Evolutionary conservation across 2,113 vertebrate species (phyloP), one percentile per base, ranked within the genome.

Genomic region (Paradisaea rubra): DNA sequence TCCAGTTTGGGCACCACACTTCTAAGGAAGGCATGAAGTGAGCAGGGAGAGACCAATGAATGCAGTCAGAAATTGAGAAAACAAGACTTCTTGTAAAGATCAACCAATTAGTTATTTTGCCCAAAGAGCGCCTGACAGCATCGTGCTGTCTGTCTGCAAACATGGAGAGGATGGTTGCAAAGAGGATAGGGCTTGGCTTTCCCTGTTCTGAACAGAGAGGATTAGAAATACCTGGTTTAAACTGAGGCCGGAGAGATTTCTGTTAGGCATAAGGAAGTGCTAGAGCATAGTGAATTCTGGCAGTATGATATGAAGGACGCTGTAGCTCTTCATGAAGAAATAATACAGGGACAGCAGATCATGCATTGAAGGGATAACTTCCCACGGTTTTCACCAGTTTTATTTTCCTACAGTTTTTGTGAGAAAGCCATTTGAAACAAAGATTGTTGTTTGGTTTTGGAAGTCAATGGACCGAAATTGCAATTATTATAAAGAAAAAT

Each of bases 51-150:
- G 22, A 83, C 17, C 11, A 45, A 9, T 72, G 49, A 77, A 60
- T 54, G 10, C 16, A 37, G 9, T 81, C 49, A 72, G 85, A 71
- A 63, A 37, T 0, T 30, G 37, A 23, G 74, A 57, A 63, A 71
- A 33, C 1, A 1, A 11, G 28, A 30, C 28, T 80, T 53, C 5
- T 53, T 82, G 57, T n/a, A 24, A 52, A 81, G 44, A 63, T 41
- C 6, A n/a, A 21, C 25, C 54, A 6, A 63, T 27, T 0, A 18
- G 13, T 22, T 53, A 4, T 37, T 90, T 83, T 80, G 19, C 22
- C 31, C 7, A 21, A 49, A 47, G 53, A 49, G 16, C 0, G 0
- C 6, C 69, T 15, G 25, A 16, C 18, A 56, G 11, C 15, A 33
- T 30, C 0, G 0, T 56, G 45, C 28, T 74, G 30, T 47, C 28